These are phyloP conservation scores for Urosaurus nigricauda DNA, from an alignment of 2,797 vertebrate genomes.

Conservation along the genomic window DNA sequence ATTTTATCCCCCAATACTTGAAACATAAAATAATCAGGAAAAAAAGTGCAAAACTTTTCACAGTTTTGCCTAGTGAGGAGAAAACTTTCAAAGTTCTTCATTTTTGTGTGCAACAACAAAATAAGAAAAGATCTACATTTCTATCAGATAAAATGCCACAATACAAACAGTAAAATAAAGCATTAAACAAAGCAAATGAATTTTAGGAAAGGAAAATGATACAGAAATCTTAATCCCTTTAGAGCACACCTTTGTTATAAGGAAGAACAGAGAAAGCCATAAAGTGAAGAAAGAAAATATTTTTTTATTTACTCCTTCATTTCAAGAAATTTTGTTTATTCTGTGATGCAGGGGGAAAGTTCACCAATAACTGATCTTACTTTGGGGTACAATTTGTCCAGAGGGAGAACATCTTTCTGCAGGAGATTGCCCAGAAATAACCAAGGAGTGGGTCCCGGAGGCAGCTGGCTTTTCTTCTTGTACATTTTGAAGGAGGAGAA, in stretches of 20 bases:
- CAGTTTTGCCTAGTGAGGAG: too few relatives aligned
- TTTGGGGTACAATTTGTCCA: neutral
- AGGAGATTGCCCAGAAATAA: constrained; percentile 5
- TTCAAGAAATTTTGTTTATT: neutral
- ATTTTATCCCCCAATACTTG: too few relatives aligned
- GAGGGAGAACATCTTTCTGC: constrained; percentile 1
- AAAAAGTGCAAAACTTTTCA: too few relatives aligned
- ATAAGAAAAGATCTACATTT: too few relatives aligned
- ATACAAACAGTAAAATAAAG: too few relatives aligned
- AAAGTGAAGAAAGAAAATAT: too few relatives aligned
- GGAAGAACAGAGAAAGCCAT: too few relatives aligned
- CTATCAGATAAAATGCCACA: too few relatives aligned
- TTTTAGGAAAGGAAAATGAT: neutral
- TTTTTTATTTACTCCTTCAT: neutral
- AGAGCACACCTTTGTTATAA: neutral
- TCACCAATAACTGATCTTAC: neutral
- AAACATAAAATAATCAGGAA: too few relatives aligned
- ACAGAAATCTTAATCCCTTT: neutral
- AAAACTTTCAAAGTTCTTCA: too few relatives aligned
- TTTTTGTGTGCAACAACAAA: too few relatives aligned
- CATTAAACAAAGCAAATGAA: neutral
- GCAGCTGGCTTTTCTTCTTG: neutral
- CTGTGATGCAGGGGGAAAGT: neutral
- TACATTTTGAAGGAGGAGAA: constrained; percentile 2
- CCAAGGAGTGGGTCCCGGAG: neutral